phyloP scores from a whole-genome alignment of 2,113 vertebrate species.

The Mungos mungo region DNA sequence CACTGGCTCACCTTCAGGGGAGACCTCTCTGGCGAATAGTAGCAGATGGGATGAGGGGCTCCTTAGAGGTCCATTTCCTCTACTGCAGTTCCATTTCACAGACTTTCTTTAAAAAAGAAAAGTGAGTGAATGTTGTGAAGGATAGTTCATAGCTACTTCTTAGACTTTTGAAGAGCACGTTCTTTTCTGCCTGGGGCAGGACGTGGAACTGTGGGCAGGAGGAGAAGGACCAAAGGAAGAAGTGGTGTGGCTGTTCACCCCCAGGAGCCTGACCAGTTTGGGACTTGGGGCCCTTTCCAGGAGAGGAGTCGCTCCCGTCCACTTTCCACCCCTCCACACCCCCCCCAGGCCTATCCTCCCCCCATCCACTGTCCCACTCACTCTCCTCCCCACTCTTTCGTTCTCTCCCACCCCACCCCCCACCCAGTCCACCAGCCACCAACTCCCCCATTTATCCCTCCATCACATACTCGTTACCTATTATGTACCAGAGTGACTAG shows the following conservation, averaged over 20 bases:
- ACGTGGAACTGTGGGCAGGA: not conserved
- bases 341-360: not conserved
- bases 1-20: not conserved
- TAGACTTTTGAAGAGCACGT: not conserved
- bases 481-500: not conserved
- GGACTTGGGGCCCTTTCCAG: not conserved
- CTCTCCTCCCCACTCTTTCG: not conserved
- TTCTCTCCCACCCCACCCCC: not conserved
- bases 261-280: too few species aligned
- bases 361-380: fast-evolving
- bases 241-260: not conserved
- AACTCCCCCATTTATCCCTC: too few species aligned
- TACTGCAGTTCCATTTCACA: not conserved
- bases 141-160: not conserved
- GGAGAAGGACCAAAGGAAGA: not conserved
- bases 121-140: not conserved
- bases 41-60: fast-evolving
- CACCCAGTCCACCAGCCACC: too few species aligned
- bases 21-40: not conserved
- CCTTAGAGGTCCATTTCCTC: not conserved
- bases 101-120: not conserved
- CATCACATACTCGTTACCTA: not conserved
- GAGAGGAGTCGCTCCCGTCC: not conserved
- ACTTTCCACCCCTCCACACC: too few species aligned
- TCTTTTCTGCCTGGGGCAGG: not conserved